A percentile compares a stretch with the other conserved stretches of the same genome.
These are phyloP conservation scores for Pungitius pungitius DNA, from an alignment of 2,113 vertebrate species.

Conservation along the genomic window DNA sequence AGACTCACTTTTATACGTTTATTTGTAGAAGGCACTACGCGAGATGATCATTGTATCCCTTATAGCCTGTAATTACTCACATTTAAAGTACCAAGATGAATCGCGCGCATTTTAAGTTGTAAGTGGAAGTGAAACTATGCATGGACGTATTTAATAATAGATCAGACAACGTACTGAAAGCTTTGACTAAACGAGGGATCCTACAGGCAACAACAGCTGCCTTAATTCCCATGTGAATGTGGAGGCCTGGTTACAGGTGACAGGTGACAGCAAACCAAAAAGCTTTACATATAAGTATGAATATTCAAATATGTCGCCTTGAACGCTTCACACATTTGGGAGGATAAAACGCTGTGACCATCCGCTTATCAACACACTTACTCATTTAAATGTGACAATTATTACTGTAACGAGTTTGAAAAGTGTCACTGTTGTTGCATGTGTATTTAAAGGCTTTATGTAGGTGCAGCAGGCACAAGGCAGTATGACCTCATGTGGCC, in stretches of 20 bases:
- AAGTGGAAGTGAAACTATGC: constrained; percentile 38
- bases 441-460: not conserved
- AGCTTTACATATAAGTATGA: constrained; percentile 60
- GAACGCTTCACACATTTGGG: not conserved
- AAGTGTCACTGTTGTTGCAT: not conserved
- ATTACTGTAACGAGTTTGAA: not conserved
- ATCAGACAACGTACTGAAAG: constrained; percentile 3
- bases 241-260: not conserved
- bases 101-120: constrained; percentile 47
- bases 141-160: constrained; percentile 37
- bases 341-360: not conserved
- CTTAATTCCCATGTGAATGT: not conserved
- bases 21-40: too few species aligned
- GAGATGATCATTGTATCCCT: too few species aligned
- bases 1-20: not conserved
- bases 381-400: not conserved
- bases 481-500: not conserved
- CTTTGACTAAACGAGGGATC: not conserved
- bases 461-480: not conserved
- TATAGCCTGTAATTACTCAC: not conserved
- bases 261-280: not conserved
- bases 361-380: not conserved
- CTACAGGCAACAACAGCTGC: not conserved
- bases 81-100: constrained; percentile 26
- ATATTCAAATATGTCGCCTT: constrained; percentile 44